These are phyloP conservation scores for Trinorchestia longiramus DNA, from an alignment of 1,140 invertebrate genomes.

Conservation along the genomic window DNA sequence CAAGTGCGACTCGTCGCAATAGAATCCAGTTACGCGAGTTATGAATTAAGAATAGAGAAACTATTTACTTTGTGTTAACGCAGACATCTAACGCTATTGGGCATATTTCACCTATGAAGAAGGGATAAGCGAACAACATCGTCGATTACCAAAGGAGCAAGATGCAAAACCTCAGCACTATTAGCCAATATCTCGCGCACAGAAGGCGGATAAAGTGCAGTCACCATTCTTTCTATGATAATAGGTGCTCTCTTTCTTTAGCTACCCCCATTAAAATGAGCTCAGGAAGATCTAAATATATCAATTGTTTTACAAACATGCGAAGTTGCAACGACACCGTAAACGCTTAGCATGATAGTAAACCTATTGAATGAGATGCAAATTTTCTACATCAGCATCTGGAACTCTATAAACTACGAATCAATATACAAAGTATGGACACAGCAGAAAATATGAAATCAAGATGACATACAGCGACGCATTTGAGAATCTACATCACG, in stretches of 20 bases:
- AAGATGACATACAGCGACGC: slow-evolving; percentile 7
- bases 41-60: neutral
- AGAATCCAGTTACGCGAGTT: neutral
- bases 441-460: slow-evolving; percentile 16
- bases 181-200: neutral
- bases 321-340: slow-evolving; percentile 8
- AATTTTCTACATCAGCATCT: neutral
- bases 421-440: slow-evolving; percentile 5
- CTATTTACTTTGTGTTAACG: neutral
- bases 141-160: neutral
- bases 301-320: slow-evolving; percentile 6
- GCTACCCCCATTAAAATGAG: neutral
- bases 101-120: neutral
- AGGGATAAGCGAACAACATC: neutral
- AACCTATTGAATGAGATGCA: neutral
- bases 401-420: neutral
- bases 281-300: slow-evolving; percentile 1
- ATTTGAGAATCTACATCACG: slow-evolving; percentile 22
- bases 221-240: neutral
- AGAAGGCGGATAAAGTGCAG: neutral
- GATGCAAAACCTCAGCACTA: neutral
- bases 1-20: neutral
- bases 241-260: neutral
- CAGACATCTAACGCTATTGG: neutral
- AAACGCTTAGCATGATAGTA: slow-evolving; percentile 22